Evolutionary conservation across 2,113 vertebrate genomes (phyloP).

Genomic region (Gymnarchus niloticus): DNA sequence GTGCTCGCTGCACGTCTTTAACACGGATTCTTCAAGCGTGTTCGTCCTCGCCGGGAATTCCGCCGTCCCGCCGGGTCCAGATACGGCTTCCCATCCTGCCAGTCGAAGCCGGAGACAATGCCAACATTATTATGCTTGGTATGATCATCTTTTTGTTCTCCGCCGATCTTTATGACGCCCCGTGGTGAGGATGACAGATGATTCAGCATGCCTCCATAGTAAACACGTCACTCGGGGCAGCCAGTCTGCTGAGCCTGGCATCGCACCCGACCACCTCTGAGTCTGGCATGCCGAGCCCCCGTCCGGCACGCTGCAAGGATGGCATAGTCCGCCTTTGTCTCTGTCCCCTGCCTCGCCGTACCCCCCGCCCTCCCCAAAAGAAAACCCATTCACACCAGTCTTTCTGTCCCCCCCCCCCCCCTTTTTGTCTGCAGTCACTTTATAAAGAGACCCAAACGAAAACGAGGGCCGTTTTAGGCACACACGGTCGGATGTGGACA

Average conservation of each 20-base stretch:
- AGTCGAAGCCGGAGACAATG: neutral
- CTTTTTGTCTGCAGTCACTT: neutral
- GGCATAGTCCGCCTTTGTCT: neutral
- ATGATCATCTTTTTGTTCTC: neutral
- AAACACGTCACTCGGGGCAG: neutral
- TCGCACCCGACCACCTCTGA: neutral
- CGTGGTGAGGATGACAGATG: neutral
- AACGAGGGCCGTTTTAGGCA: neutral
- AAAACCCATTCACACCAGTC: slow-evolving; percentile 1
- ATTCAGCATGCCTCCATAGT: slow-evolving; percentile 5
- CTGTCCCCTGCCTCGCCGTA: neutral
- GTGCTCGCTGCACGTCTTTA: neutral
- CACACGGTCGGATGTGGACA: neutral
- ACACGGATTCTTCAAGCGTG: neutral
- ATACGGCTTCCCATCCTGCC: neutral
- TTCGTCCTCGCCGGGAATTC: neutral
- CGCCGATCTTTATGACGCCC: neutral
- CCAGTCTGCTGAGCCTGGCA: neutral
- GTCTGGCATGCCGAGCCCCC: neutral
- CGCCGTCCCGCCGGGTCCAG: neutral
- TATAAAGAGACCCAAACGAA: neutral
- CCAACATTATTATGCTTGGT: neutral
- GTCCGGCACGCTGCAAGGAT: neutral
- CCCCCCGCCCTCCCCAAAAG: neutral
- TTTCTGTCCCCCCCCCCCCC: neutral